Base-by-base conservation (phyloP, 2,797 vertebrate species). In the Gallinago stenura region DNA sequence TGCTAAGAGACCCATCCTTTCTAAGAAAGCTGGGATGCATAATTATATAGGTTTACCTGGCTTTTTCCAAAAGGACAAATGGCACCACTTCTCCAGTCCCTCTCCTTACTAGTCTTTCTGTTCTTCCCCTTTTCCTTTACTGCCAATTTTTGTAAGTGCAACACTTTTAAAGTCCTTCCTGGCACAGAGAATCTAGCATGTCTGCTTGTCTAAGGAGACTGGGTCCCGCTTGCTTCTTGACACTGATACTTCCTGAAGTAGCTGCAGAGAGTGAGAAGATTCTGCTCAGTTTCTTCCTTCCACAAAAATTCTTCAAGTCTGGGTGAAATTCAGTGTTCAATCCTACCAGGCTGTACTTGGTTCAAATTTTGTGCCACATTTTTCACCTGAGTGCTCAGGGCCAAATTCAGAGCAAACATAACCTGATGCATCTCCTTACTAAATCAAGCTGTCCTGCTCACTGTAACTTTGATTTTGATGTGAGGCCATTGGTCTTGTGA, bases 11-110 rank as follows among this genome's bases (percentile, higher is more conserved):
- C 46, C 50, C 51, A 54, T 91, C 92, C 92, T 96, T 96, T 90
- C 76, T 88, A 57, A 89, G 69, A 83, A 84, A 79, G 30, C 45
- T 65, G 69, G 57, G 89, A 51, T 94, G 91, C 95, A 95, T 94
- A 95, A 93, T 96, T 92, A 91, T 83, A 91, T 86, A 83, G 91
- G 81, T 96, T 95, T 97, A 93, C 69, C 92, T 94, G 92, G 73
- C 80, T 68, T 92, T 80, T 93, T 95, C 95, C 82, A 71, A 85
- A 93, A 65, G 64, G 65, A 96, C 50, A 93, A 92, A 85, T 66
- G 84, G 65, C 65, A 80, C 57, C 79, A 30, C 76, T 89, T 88
- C 79, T 87, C 53, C 25, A 50, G 61, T 85, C 48, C 57, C 35
- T 87, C 28, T 91, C 64, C 61, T 83, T 78, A 68, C 75, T 75